Evolutionary conservation across 2,113 vertebrate genomes (phyloP).

Genomic region (Hyaena hyaena): DNA sequence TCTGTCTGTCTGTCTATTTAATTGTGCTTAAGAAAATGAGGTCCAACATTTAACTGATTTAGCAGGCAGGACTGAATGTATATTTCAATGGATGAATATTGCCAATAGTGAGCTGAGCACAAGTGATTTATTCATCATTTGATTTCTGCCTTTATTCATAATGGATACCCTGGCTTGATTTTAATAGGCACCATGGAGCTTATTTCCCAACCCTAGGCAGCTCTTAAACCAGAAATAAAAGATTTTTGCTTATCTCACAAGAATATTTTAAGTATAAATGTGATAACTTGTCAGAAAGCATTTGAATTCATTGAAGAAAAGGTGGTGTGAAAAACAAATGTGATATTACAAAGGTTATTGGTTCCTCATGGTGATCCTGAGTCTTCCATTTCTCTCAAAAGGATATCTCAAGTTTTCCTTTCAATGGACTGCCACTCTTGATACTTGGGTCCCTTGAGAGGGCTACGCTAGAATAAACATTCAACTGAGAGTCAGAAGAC

Average conservation of each 20-base stretch:
- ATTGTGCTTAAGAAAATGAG: not conserved
- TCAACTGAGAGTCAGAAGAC: not conserved
- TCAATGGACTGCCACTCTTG: not conserved
- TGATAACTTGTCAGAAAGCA: not conserved
- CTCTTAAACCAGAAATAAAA: constrained; percentile 33
- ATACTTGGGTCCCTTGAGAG: not conserved
- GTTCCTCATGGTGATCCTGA: not conserved
- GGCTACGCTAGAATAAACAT: accelerated
- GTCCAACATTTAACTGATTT: not conserved
- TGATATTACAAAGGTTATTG: not conserved
- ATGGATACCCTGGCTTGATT: constrained; percentile 29
- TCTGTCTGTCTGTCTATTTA: not conserved
- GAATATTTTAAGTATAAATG: constrained; percentile 12
- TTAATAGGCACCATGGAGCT: not conserved
- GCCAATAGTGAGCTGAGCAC: not conserved
- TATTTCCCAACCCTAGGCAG: not conserved
- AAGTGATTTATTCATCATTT: not conserved
- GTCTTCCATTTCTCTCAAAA: not conserved
- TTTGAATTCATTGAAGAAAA: not conserved
- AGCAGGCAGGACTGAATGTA: not conserved
- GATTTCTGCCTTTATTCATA: constrained; percentile 32
- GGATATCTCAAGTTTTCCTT: not conserved
- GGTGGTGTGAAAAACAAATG: not conserved
- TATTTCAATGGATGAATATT: not conserved
- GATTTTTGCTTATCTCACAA: not conserved